Evolutionary conservation across 2,888 invertebrate genomes (phyloP).

Genomic region (Acleris holmiana): DNA sequence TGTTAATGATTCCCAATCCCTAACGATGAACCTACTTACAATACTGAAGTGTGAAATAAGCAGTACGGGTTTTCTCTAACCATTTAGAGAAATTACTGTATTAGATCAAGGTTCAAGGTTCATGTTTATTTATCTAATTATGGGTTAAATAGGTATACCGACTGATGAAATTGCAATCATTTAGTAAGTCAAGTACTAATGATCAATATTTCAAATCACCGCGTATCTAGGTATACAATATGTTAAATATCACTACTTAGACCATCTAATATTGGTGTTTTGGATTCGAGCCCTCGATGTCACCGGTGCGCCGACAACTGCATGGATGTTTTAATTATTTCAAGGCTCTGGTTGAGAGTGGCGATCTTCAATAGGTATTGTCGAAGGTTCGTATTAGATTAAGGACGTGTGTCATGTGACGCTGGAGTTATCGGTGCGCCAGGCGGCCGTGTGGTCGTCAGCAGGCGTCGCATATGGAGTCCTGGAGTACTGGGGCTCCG

Average conservation of each 20-base stretch:
- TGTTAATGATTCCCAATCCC: no score
- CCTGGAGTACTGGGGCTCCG: background rate
- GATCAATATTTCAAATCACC: no score
- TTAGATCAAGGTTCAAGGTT: no score
- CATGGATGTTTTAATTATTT: background rate
- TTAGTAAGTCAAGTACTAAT: no score
- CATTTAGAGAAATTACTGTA: no score
- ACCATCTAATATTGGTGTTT: slow-evolving; percentile 39
- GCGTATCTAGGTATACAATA: background rate
- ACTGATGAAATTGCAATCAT: no score
- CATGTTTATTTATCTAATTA: no score
- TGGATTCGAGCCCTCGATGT: slow-evolving; percentile 42
- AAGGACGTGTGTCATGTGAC: slow-evolving; percentile 34
- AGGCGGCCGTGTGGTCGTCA: slow-evolving; percentile 10
- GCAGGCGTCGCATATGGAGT: background rate
- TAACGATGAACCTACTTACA: no score
- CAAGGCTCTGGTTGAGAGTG: background rate
- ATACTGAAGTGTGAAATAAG: no score
- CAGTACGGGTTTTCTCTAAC: no score
- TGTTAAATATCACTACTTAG: slow-evolving; percentile 33
- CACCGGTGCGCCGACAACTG: slow-evolving; percentile 35
- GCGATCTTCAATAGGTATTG: slow-evolving; percentile 15
- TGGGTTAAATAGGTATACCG: no score
- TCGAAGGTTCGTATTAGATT: background rate
- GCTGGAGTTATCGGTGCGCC: slow-evolving; percentile 19